These are phyloP conservation scores for Scarus forsteni DNA, from an alignment of 2,797 vertebrate genomes.

Conservation along the genomic window DNA sequence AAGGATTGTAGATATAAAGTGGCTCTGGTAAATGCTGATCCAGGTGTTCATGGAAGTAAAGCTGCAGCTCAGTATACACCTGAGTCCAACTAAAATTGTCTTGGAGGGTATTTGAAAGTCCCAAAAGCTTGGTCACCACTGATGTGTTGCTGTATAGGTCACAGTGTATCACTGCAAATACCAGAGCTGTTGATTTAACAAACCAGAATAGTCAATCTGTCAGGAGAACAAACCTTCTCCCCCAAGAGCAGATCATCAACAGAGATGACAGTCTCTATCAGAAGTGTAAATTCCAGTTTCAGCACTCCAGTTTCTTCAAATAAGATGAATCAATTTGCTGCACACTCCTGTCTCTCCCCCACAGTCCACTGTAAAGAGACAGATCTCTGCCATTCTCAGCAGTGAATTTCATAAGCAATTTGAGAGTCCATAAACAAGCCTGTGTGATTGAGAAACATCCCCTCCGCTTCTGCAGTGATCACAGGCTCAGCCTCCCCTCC, in stretches of 20 bases:
- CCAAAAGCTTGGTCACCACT: conserved; percentile 2
- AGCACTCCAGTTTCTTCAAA: not conserved
- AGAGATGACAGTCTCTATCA: conserved; percentile 7
- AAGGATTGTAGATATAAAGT: conserved; percentile 22
- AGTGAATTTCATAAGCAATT: conserved; percentile 91
- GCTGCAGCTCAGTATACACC: conserved; percentile 16
- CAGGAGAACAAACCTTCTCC: not conserved
- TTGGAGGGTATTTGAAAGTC: conserved; percentile 2
- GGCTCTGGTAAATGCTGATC: conserved; percentile 26
- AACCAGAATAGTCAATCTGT: conserved; percentile 7
- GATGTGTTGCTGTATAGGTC: conserved; percentile 6
- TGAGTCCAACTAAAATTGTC: conserved; percentile 5
- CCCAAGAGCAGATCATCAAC: conserved; percentile 7
- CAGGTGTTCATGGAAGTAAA: conserved; percentile 17
- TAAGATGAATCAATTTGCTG: conserved; percentile 6
- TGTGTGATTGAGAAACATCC: conserved; percentile 86
- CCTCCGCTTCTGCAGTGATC: conserved; percentile 82
- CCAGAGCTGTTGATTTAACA: not conserved
- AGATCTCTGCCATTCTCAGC: conserved; percentile 75
- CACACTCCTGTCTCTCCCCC: conserved; percentile 1
- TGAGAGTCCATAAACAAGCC: conserved; percentile 88
- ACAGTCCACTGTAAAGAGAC: not conserved
- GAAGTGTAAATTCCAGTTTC: conserved; percentile 16
- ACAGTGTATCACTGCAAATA: conserved; percentile 13
- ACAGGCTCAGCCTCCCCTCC: conserved; percentile 83